Conservation (phyloP, 2,888 invertebrate genomes). For the Pachydiplax longipennis region DNA sequence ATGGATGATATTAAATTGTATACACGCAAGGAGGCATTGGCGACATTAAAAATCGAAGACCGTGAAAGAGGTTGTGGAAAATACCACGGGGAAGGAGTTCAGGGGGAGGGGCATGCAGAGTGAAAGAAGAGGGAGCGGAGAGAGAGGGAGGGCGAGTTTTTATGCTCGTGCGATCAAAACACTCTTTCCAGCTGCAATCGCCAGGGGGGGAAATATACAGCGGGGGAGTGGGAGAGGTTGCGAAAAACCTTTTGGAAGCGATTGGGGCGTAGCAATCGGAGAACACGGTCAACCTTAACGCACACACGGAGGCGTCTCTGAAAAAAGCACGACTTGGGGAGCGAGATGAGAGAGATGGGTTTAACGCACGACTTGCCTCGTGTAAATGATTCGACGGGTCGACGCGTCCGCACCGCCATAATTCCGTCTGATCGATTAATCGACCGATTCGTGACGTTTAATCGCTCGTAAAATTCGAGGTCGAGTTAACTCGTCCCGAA, state of each 20-base stretch:
- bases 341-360: neutral
- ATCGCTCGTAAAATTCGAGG: neutral
- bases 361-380: neutral
- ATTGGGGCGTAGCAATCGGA: neutral
- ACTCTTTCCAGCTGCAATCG: neutral
- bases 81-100: too few relatives aligned
- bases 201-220: neutral
- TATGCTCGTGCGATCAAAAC: neutral
- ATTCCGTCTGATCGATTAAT: neutral
- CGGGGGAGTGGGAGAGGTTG: neutral
- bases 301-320: neutral
- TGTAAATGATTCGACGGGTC: neutral
- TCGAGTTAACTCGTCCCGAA: neutral
- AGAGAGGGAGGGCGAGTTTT: neutral
- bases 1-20: too few relatives aligned
- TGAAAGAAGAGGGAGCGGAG: neutral
- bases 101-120: neutral
- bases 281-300: neutral
- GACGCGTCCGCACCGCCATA: neutral
- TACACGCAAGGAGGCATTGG: too few relatives aligned
- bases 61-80: too few relatives aligned
- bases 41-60: too few relatives aligned
- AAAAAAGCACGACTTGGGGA: too few relatives aligned
- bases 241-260: neutral
- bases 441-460: neutral